Conservation (phyloP, 2,797 vertebrate genomes). For the Epinephelus malabaricus region DNA sequence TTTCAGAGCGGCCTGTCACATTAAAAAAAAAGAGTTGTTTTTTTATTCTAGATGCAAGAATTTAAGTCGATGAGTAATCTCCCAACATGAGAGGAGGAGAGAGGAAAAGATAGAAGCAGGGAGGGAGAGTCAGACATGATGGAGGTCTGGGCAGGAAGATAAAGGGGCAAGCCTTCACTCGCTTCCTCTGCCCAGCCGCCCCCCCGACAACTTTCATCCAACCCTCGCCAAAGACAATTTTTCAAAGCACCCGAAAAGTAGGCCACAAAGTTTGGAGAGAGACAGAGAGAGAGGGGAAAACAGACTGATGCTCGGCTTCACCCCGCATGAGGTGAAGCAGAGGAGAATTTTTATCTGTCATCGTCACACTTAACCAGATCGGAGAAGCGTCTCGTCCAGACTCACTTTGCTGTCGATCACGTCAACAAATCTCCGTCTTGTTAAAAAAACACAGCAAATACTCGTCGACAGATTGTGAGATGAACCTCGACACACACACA, state of each 20-base stretch:
- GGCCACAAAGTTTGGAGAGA: slow-evolving; percentile 73
- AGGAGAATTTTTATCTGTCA: slow-evolving; percentile 23
- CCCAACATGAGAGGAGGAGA: slow-evolving; percentile 32
- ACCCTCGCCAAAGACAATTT: slow-evolving; percentile 66
- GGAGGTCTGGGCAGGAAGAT: slow-evolving; percentile 60
- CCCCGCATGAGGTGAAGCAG: neutral
- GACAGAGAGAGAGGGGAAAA: slow-evolving; percentile 13
- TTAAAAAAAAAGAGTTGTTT: neutral
- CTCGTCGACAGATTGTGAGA: neutral
- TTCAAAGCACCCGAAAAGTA: slow-evolving; percentile 79
- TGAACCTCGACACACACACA: neutral
- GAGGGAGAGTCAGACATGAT: slow-evolving; percentile 51
- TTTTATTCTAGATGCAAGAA: slow-evolving; percentile 32
- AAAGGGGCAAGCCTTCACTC: slow-evolving; percentile 65
- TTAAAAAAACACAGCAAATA: neutral
- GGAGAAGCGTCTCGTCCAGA: slow-evolving; percentile 2
- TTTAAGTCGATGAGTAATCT: slow-evolving; percentile 48
- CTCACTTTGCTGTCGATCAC: slow-evolving; percentile 2
- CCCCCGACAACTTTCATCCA: slow-evolving; percentile 62
- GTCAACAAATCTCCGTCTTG: neutral
- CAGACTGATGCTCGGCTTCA: slow-evolving; percentile 17
- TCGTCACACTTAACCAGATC: slow-evolving; percentile 48
- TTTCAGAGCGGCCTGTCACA: slow-evolving; percentile 41
- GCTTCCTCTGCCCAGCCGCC: slow-evolving; percentile 40
- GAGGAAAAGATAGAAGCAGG: slow-evolving; percentile 14